A percentile compares a stretch with the other conserved stretches of the same genome.
phyloP scores from a whole-genome alignment of 2,113 vertebrate species.

The Seriola dumerili region DNA sequence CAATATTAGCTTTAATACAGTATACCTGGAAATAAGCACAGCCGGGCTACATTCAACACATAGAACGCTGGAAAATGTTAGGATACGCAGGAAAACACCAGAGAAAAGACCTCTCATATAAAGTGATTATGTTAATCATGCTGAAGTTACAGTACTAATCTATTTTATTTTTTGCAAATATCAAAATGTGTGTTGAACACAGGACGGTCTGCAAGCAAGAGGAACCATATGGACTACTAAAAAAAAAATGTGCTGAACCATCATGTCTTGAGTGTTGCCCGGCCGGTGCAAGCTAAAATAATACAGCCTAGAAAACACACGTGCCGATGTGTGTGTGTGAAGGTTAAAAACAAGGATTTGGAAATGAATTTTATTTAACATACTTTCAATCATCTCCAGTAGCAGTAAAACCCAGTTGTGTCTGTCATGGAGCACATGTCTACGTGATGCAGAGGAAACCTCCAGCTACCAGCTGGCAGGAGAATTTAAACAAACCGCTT shows the following conservation, averaged over 20 bases:
- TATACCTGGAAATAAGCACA: conserved; percentile 52
- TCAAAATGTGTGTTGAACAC: background rate
- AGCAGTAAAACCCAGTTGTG: conserved; percentile 6
- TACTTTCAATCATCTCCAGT: background rate
- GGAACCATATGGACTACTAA: background rate
- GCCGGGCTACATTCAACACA: conserved; percentile 55
- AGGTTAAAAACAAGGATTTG: background rate
- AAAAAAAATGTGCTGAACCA: background rate
- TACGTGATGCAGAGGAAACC: background rate
- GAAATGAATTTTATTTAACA: conserved; percentile 18
- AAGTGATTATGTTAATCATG: background rate
- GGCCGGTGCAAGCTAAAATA: conserved; percentile 42
- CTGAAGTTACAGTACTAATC: background rate
- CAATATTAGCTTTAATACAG: conserved; percentile 53
- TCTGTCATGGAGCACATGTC: background rate
- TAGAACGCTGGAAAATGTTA: background rate
- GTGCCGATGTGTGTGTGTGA: background rate
- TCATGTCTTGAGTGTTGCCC: conserved; percentile 48
- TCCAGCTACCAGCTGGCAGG: conserved; percentile 1
- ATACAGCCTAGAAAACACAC: conserved; percentile 45
- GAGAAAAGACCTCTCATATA: background rate
- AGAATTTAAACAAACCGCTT: background rate
- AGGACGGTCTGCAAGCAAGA: background rate
- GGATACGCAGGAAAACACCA: too few relatives aligned
- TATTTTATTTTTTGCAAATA: background rate